Evolutionary conservation across 2,113 vertebrate species (phyloP).

Genomic region (Alosa alosa): DNA sequence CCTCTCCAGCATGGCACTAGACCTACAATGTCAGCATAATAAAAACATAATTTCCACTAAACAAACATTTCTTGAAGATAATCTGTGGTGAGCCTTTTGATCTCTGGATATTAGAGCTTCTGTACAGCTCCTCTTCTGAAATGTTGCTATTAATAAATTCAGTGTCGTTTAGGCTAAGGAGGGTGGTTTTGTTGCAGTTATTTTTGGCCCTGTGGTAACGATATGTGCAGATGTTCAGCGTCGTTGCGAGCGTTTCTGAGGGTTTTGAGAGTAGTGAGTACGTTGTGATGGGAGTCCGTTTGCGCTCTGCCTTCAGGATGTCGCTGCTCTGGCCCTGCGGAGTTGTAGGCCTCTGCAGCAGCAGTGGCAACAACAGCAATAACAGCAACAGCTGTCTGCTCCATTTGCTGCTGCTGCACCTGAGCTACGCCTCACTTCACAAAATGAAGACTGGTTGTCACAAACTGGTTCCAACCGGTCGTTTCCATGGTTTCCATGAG

Average conservation of each 20-base stretch:
- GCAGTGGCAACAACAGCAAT: background rate
- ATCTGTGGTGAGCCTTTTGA: background rate
- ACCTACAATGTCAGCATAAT: background rate
- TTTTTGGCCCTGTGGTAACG: background rate
- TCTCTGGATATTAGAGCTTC: background rate
- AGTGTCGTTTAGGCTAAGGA: slow-evolving; percentile 30
- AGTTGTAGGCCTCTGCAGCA: background rate
- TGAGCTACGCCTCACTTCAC: slow-evolving; percentile 81
- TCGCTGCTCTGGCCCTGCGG: background rate
- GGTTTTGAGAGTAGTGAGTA: background rate
- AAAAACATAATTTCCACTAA: background rate
- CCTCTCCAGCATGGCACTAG: too few relatives aligned
- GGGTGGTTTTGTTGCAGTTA: background rate
- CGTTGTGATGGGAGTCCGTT: background rate
- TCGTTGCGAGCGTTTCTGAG: background rate
- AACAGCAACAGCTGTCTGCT: slow-evolving; percentile 56
- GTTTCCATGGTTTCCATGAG: slow-evolving; percentile 88
- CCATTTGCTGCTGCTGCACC: slow-evolving; percentile 82
- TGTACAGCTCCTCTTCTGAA: background rate
- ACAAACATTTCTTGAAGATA: background rate
- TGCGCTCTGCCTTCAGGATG: background rate
- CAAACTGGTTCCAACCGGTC: slow-evolving; percentile 83
- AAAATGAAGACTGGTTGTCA: slow-evolving; percentile 88
- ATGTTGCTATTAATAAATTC: background rate
- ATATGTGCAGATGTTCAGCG: background rate